Base-by-base conservation (phyloP, 2,888 invertebrate genomes). In the Drosophila subsilvestris region DNA sequence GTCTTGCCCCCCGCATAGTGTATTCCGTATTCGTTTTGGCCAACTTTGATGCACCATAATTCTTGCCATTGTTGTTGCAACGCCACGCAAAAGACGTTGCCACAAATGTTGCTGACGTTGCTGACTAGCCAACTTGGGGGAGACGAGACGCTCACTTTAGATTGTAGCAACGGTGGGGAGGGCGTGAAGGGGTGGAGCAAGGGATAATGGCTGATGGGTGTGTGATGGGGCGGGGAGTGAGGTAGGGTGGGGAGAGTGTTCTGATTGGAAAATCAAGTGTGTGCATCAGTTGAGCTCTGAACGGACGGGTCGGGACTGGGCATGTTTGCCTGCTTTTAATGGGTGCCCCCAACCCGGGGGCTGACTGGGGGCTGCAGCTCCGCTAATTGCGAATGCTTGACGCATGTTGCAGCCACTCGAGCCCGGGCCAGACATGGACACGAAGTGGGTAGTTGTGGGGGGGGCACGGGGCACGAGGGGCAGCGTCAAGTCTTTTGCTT, bases 321-420 rank as follows among this genome's bases (percentile, higher is more conserved):
- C 77, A 77, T 86, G 82, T 86, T 83, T 83, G 86, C 86, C 84
- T 77, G 83, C 84, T 79, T 83, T 86, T 86, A 82, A 88, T 88
- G 84, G 88, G 37, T 1, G 37, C 14, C 76, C 71, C 71, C 63
- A 44, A 70, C 45, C n/a, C 20, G 45, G 76, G 71, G 75, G 75
- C 83, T 83, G 83, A 78, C 79, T 32, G 78, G 79, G 74, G 50
- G 57, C 71, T 78, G 83, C 82, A 79, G 79, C 85, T 84, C 76
- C 74, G 85, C 85, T 84, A 84, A 84, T 87, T 84, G 87, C 87
- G 87, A 85, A 84, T 87, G 85, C 84, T 87, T 82, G 85, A 84
- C 84, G 85, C 87, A 84, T 84, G 87, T 85, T 85, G 85, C 80
- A 85, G 87, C 65, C 86, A 86, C 82, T 86, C 57, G 76, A 76